Percentiles rank a stretch among this genome's conserved stretches.
phyloP scores from a whole-genome alignment of 1,140 invertebrate genomes.

The Cydia fagiglandana region DNA sequence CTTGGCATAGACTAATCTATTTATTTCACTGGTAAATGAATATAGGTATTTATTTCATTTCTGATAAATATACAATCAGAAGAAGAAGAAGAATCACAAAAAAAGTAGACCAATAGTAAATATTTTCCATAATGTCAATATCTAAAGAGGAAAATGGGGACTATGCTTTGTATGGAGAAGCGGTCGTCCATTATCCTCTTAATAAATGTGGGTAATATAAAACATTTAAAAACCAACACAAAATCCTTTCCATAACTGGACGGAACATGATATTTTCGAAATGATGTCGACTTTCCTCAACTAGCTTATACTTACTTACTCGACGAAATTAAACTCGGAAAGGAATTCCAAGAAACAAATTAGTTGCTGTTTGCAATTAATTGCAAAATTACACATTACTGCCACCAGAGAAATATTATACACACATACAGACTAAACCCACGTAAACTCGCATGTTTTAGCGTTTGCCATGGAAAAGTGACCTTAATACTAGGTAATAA shows the following conservation, averaged over 20 bases:
- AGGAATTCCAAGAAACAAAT: constrained; percentile 23
- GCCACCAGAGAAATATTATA: background rate
- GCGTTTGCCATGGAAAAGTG: background rate
- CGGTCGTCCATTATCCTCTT: too few relatives aligned
- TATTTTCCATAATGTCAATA: too few relatives aligned
- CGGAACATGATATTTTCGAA: background rate
- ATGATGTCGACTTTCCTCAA: background rate
- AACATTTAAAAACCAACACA: background rate
- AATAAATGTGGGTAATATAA: background rate
- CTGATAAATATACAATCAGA: too few relatives aligned
- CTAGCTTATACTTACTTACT: constrained; percentile 5
- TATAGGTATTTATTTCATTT: too few relatives aligned
- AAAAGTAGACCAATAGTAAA: too few relatives aligned
- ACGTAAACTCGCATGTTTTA: background rate
- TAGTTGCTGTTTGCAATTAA: constrained; percentile 18
- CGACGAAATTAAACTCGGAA: background rate
- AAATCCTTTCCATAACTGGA: background rate
- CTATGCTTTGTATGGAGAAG: too few relatives aligned
- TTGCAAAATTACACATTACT: constrained; percentile 26
- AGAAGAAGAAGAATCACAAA: too few relatives aligned
- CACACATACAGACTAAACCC: too few relatives aligned
- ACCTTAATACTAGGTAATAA: background rate
- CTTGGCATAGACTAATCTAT: too few relatives aligned
- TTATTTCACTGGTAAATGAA: too few relatives aligned
- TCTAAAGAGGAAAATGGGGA: too few relatives aligned